Evolutionary conservation across 1,140 invertebrate species (phyloP).

Genomic region (Radopholus similis): DNA sequence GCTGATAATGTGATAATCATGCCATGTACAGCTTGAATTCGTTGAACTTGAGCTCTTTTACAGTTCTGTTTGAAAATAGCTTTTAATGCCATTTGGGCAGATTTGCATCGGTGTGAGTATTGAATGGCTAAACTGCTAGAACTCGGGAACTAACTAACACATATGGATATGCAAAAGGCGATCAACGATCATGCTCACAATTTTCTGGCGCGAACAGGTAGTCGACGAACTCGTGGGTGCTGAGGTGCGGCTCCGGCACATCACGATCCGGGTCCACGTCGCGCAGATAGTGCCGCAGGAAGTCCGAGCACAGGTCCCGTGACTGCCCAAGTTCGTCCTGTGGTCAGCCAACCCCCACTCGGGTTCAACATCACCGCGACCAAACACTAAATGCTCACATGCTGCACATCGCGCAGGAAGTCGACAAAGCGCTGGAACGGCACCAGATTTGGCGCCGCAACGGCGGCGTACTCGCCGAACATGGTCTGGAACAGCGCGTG

Average conservation of each 20-base stretch:
- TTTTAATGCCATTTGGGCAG: too few relatives aligned
- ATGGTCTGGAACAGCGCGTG: slow-evolving; percentile 28
- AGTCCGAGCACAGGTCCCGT: slow-evolving; percentile 17
- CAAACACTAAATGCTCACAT: too few relatives aligned
- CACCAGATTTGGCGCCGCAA: neutral
- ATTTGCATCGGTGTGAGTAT: too few relatives aligned
- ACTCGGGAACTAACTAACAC: too few relatives aligned
- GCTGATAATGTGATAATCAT: too few relatives aligned
- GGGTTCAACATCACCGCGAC: too few relatives aligned
- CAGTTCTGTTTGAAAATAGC: too few relatives aligned
- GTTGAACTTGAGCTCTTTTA: too few relatives aligned
- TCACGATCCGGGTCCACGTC: slow-evolving; percentile 44
- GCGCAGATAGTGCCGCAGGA: slow-evolving; percentile 39
- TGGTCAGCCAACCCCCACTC: slow-evolving; percentile 1
- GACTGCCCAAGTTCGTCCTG: neutral
- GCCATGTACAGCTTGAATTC: too few relatives aligned
- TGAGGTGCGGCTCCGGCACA: slow-evolving; percentile 37
- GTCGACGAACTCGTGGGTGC: slow-evolving; percentile 49
- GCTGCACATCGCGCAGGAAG: slow-evolving; percentile 26
- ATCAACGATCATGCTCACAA: neutral
- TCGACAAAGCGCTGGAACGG: slow-evolving; percentile 22
- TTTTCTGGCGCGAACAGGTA: slow-evolving; percentile 56
- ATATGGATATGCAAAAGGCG: too few relatives aligned
- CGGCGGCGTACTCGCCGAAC: slow-evolving; percentile 12
- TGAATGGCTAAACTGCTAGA: too few relatives aligned